These are phyloP conservation scores for Glaucopsyche alexis DNA, from an alignment of 2,888 invertebrate species.

Conservation along the genomic window DNA sequence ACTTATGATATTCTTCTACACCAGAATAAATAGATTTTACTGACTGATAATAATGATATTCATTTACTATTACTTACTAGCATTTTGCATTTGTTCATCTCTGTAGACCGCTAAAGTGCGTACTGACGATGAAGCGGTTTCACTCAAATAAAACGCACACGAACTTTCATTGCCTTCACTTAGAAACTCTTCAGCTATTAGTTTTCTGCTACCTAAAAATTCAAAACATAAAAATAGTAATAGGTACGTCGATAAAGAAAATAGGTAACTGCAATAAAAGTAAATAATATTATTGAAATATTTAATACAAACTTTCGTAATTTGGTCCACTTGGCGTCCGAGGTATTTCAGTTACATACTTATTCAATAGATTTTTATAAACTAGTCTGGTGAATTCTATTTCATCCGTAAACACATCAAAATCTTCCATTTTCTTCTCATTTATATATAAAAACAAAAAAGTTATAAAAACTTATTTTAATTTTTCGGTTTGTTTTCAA, in stretches of 20 bases:
- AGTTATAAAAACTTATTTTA: neutral
- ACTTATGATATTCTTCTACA: neutral
- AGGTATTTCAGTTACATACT: constrained; percentile 60
- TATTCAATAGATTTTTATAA: constrained; percentile 59
- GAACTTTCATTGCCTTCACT: constrained; percentile 53
- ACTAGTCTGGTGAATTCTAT: constrained; percentile 62
- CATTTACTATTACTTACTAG: neutral
- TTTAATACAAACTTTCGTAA: constrained; percentile 64
- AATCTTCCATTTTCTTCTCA: constrained; percentile 61
- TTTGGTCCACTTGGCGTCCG: constrained; percentile 65
- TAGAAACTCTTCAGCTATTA: constrained; percentile 64
- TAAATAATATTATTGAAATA: constrained; percentile 23
- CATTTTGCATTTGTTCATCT: constrained; percentile 58
- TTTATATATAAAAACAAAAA: neutral
- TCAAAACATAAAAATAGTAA: constrained; percentile 33
- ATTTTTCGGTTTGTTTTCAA: neutral
- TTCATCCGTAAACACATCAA: constrained; percentile 70
- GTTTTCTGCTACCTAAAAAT: constrained; percentile 59
- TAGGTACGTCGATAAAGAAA: constrained; percentile 11
- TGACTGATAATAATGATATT: too few species aligned
- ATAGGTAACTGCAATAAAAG: constrained; percentile 3
- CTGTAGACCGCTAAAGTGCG: constrained; percentile 69
- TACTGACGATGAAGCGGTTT: constrained; percentile 64
- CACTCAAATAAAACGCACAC: constrained; percentile 69
- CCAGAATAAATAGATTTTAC: neutral